phyloP scores from a whole-genome alignment of 2,113 vertebrate species.

The Myodes glareolus region DNA sequence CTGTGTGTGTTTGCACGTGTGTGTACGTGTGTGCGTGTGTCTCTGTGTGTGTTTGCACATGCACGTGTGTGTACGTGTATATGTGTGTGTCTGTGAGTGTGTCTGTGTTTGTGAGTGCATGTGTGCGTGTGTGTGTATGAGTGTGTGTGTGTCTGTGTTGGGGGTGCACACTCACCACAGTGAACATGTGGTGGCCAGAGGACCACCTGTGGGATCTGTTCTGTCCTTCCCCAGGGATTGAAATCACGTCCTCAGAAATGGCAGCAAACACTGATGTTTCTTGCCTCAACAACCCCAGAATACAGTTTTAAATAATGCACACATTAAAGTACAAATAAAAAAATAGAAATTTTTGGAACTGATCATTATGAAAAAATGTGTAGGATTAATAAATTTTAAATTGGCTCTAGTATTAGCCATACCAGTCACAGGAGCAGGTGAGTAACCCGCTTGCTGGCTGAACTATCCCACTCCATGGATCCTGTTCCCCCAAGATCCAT shows the following conservation, averaged over 20 bases:
- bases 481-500: too few relatives aligned
- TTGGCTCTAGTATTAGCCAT: too few relatives aligned
- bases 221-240: neutral
- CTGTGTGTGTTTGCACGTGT: too few relatives aligned
- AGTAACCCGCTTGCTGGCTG: too few relatives aligned
- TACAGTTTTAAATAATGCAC: neutral
- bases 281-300: neutral
- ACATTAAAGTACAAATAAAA: conserved; percentile 7
- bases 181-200: neutral
- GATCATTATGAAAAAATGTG: neutral
- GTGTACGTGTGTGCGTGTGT: too few relatives aligned
- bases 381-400: neutral
- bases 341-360: neutral
- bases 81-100: neutral
- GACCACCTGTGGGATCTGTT: neutral
- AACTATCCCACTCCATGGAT: too few relatives aligned
- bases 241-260: neutral
- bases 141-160: neutral
- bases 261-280: neutral
- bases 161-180: neutral
- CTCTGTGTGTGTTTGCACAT: accelerated
- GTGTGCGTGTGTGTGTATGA: neutral
- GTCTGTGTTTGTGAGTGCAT: neutral
- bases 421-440: too few relatives aligned
- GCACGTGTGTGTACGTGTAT: neutral